Conservation (phyloP, 64 coral and sea anemone genomes). For the Astreopora myriophthalma region DNA sequence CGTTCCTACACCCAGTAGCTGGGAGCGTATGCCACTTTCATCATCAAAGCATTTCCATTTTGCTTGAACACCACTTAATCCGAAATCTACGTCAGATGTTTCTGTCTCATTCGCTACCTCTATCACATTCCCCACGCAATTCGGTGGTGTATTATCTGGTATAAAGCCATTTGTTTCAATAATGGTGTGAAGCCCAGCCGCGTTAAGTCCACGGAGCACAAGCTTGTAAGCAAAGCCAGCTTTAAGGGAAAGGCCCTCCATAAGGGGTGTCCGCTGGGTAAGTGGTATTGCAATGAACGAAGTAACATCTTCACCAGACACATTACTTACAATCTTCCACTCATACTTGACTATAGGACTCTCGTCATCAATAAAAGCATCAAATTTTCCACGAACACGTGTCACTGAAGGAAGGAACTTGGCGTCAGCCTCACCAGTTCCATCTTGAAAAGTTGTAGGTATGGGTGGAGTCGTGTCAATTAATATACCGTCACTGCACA, state of each 20-base stretch:
- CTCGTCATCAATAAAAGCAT: slow-evolving; percentile 75
- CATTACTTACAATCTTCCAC: slow-evolving; percentile 82
- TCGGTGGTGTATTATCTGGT: slow-evolving; percentile 75
- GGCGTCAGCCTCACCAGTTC: slow-evolving; percentile 66
- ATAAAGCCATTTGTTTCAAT: slow-evolving; percentile 75
- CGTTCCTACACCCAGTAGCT: slow-evolving; percentile 78
- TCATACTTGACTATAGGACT: slow-evolving; percentile 93
- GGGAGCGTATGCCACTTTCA: slow-evolving; percentile 70
- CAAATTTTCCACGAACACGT: slow-evolving; percentile 82
- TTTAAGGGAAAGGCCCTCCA: slow-evolving; percentile 76
- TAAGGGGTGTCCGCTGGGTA: slow-evolving; percentile 77
- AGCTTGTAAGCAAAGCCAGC: slow-evolving; percentile 73
- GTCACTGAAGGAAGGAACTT: slow-evolving; percentile 76
- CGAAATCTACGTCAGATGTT: slow-evolving; percentile 82
- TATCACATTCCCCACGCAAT: slow-evolving; percentile 38
- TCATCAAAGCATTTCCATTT: slow-evolving; percentile 74
- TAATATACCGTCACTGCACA: slow-evolving; percentile 93
- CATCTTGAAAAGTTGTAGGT: slow-evolving; percentile 71
- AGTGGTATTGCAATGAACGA: slow-evolving; percentile 83
- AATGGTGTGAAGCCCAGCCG: slow-evolving; percentile 77
- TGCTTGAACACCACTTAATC: slow-evolving; percentile 59
- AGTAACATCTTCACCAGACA: slow-evolving; percentile 61
- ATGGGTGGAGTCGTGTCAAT: slow-evolving; percentile 91
- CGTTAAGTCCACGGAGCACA: slow-evolving; percentile 81
- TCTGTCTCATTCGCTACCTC: slow-evolving; percentile 71